These are phyloP conservation scores for Peribatodes rhomboidaria DNA, from an alignment of 2,888 invertebrate species.

Conservation along the genomic window DNA sequence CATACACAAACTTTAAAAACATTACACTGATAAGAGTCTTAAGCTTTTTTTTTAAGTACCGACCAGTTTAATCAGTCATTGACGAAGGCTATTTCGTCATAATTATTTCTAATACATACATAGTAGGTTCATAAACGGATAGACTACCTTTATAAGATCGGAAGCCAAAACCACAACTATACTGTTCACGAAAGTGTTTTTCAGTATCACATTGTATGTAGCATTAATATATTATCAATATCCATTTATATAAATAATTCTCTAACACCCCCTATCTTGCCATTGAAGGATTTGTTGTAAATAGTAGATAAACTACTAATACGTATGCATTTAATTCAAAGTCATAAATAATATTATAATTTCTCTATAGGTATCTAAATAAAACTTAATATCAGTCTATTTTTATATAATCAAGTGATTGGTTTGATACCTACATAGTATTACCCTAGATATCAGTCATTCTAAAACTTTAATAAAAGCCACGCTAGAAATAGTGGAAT, in stretches of 20 bases:
- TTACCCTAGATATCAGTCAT: conserved; percentile 41
- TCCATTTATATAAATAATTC: no score
- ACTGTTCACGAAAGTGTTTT: no score
- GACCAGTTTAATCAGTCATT: background rate
- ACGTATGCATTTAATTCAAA: background rate
- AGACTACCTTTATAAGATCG: background rate
- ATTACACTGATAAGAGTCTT: background rate
- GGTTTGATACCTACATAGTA: conserved; percentile 76
- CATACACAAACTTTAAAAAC: conserved; percentile 14
- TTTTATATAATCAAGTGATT: conserved; percentile 56
- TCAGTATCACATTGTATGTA: no score
- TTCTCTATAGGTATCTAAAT: conserved; percentile 7
- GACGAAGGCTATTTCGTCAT: no score
- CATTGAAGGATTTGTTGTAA: background rate
- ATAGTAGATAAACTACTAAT: background rate
- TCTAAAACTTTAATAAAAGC: conserved; percentile 62
- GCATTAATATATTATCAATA: no score
- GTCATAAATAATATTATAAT: background rate
- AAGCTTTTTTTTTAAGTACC: background rate
- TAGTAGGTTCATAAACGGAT: background rate
- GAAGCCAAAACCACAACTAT: no score
- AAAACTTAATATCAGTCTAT: conserved; percentile 1
- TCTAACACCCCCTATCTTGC: no score
- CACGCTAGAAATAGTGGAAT: conserved; percentile 51
- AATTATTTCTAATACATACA: no score